phyloP scores from a whole-genome alignment of 2,888 invertebrate species.

The Xanthia icteritia region DNA sequence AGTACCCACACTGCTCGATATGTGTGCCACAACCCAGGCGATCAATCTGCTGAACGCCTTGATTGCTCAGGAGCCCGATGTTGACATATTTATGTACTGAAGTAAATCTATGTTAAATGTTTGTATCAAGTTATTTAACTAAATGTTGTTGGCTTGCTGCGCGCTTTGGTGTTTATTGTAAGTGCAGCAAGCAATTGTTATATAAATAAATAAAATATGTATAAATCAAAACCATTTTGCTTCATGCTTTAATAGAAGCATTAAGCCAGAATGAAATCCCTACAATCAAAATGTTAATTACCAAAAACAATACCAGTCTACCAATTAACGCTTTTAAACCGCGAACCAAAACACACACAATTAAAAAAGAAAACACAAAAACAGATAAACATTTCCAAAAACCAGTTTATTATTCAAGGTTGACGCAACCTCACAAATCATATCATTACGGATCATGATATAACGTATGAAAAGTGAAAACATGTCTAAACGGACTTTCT shows the following conservation, averaged over 20 bases:
- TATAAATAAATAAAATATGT: no score
- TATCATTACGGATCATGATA: constrained; percentile 70
- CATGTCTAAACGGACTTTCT: constrained; percentile 77
- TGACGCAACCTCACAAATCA: constrained; percentile 60
- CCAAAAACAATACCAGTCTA: background rate
- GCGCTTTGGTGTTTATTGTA: no score
- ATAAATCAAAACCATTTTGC: background rate
- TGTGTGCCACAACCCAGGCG: no score
- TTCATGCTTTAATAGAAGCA: background rate
- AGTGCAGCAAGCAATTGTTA: no score
- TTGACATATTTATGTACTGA: no score
- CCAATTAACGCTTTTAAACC: background rate
- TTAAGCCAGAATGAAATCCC: background rate
- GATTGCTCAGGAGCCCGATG: no score
- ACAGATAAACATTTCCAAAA: constrained; percentile 29
- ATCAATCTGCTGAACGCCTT: no score
- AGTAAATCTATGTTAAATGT: no score
- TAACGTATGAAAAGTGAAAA: constrained; percentile 82
- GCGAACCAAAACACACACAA: background rate
- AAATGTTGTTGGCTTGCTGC: no score
- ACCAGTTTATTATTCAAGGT: constrained; percentile 59
- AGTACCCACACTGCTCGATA: no score
- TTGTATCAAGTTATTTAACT: no score
- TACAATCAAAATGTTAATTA: background rate
- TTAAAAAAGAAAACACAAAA: background rate